A percentile compares a stretch with the other conserved stretches of the same genome.
Evolutionary conservation across 2,888 invertebrate species (phyloP).

Genomic region (Nomada fabriciana): DNA sequence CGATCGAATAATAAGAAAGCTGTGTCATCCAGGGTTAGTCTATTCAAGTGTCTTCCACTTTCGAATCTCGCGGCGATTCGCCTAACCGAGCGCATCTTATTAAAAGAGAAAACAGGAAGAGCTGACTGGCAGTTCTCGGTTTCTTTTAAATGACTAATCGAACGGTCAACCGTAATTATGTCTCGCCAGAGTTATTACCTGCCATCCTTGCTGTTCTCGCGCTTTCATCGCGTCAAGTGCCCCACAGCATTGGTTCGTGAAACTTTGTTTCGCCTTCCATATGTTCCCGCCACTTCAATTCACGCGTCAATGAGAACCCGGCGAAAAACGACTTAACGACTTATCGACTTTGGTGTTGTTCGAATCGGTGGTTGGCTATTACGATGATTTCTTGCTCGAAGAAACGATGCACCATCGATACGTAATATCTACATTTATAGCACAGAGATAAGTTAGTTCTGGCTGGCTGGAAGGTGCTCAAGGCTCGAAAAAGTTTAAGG

Average conservation of each 20-base stretch:
- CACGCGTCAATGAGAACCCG: conserved; percentile 1
- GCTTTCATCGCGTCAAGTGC: conserved; percentile 6
- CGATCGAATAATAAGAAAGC: conserved; percentile 41
- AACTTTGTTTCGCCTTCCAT: conserved; percentile 18
- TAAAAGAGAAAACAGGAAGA: conserved; percentile 40
- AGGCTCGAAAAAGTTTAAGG: conserved; percentile 12
- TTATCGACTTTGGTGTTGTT: neutral
- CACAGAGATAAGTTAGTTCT: too few species aligned
- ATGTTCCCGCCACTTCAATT: neutral
- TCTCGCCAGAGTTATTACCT: neutral
- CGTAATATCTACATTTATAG: neutral
- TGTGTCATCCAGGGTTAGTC: conserved; percentile 21
- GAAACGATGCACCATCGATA: too few species aligned
- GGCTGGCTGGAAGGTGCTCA: neutral
- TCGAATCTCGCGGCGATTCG: conserved; percentile 25
- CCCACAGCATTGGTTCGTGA: neutral
- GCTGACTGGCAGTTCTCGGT: conserved; percentile 14
- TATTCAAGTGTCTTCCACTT: conserved; percentile 22
- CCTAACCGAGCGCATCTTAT: conserved; percentile 12
- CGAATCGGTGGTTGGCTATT: too few species aligned
- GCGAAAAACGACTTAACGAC: neutral
- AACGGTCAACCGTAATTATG: conserved; percentile 50
- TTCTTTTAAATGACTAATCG: conserved; percentile 54
- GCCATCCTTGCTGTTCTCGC: conserved; percentile 14
- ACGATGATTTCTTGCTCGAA: neutral